Conservation (phyloP, 2,888 invertebrate genomes). For the Agrotis segetum region DNA sequence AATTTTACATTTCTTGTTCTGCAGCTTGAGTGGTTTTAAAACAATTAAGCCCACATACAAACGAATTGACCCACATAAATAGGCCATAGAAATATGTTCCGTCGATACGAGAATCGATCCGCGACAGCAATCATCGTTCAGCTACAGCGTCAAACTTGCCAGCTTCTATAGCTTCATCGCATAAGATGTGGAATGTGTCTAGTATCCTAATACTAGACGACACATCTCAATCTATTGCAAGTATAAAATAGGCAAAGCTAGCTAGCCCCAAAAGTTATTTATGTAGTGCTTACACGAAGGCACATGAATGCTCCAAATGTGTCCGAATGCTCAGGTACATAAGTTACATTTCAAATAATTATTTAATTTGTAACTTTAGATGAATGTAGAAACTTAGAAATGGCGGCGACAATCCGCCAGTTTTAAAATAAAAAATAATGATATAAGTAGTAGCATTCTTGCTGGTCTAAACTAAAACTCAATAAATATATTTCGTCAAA, state of each 20-base stretch:
- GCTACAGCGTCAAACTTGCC: no score
- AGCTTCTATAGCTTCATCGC: not conserved
- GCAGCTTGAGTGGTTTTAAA: no score
- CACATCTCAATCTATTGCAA: no score
- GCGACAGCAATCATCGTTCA: no score
- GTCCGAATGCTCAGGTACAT: not conserved
- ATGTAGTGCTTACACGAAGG: not conserved
- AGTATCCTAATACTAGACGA: not conserved
- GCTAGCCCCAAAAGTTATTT: not conserved
- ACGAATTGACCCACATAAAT: no score
- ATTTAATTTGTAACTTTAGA: not conserved
- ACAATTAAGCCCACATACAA: no score
- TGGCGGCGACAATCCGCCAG: no score
- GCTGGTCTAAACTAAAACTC: not conserved
- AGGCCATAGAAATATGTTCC: no score
- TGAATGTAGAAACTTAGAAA: not conserved
- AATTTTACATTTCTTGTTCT: not conserved
- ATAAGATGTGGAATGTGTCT: not conserved
- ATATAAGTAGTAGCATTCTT: not conserved
- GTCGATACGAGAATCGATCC: no score
- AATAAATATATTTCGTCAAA: not conserved
- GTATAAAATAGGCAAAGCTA: not conserved
- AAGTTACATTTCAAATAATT: no score
- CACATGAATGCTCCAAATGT: not conserved
- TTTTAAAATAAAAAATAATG: not conserved